A percentile compares a stretch with the other conserved stretches of the same genome.
Conservation (phyloP, 2,888 invertebrate genomes). For the Reticulitermes lucifugus region DNA sequence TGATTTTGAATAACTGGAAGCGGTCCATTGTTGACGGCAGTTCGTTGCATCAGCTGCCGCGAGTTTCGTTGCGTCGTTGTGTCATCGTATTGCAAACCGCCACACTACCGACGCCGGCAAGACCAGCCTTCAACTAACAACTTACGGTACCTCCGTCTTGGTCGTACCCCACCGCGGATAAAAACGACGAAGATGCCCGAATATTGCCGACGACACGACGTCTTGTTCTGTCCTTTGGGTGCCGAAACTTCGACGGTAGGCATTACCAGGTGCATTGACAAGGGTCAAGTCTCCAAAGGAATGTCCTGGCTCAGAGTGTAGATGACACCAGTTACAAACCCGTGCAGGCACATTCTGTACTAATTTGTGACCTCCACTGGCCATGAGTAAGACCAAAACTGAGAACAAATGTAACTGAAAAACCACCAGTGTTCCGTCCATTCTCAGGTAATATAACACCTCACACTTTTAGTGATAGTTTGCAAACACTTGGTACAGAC, state of each 20-base stretch:
- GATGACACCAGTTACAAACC: too few relatives aligned
- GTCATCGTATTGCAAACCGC: neutral
- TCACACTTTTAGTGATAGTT: too few relatives aligned
- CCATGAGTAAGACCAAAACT: too few relatives aligned
- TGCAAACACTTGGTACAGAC: too few relatives aligned
- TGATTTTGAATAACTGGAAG: neutral
- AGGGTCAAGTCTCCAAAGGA: neutral
- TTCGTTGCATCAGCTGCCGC: neutral
- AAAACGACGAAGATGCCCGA: slow-evolving; percentile 3
- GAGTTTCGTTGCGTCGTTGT: neutral
- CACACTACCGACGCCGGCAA: neutral
- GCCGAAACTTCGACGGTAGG: neutral
- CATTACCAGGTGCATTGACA: neutral
- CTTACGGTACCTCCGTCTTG: neutral
- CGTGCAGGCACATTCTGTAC: too few relatives aligned
- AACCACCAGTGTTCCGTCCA: too few relatives aligned
- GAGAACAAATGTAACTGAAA: too few relatives aligned
- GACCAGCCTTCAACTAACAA: neutral
- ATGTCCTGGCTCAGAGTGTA: neutral
- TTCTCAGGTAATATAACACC: too few relatives aligned
- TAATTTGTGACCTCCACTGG: too few relatives aligned
- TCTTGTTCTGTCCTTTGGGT: slow-evolving; percentile 25
- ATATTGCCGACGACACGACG: neutral
- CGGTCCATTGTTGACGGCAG: neutral
- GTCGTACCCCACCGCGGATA: neutral